These are phyloP conservation scores for Melanostoma mellinum DNA, from an alignment of 2,888 invertebrate genomes.

Conservation along the genomic window DNA sequence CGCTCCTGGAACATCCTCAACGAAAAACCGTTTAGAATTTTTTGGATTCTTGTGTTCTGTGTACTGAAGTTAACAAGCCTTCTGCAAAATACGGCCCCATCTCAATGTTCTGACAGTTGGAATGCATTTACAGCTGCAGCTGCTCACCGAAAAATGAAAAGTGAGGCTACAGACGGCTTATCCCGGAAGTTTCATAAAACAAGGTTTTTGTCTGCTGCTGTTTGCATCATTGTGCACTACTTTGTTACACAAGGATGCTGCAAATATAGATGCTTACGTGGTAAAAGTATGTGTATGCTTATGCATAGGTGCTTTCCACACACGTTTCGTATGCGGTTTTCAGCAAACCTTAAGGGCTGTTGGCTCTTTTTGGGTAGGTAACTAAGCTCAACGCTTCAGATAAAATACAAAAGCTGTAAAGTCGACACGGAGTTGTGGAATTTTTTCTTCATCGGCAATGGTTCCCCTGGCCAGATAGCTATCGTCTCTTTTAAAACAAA, in stretches of 20 bases:
- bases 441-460: too few relatives aligned
- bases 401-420: too few relatives aligned
- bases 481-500: too few relatives aligned
- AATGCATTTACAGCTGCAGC: constrained; percentile 67
- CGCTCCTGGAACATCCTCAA: constrained; percentile 18
- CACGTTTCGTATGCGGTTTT: too few relatives aligned
- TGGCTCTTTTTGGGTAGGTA: too few relatives aligned
- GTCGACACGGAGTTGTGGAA: too few relatives aligned
- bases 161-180: constrained; percentile 61
- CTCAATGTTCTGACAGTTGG: constrained; percentile 46
- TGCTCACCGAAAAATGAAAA: constrained; percentile 61
- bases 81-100: constrained; percentile 35
- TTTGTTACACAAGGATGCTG: constrained; percentile 2
- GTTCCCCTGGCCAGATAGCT: too few relatives aligned
- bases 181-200: constrained; percentile 57
- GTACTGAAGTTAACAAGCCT: constrained; percentile 24
- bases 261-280: too few relatives aligned
- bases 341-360: too few relatives aligned
- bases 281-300: too few relatives aligned
- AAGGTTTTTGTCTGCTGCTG: constrained; percentile 49
- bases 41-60: constrained; percentile 41
- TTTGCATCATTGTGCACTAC: constrained; percentile 48
- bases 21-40: constrained; percentile 39
- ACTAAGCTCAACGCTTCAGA: too few relatives aligned
- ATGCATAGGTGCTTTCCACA: too few relatives aligned